Evolutionary conservation across 1,140 invertebrate species (phyloP), one percentile per base, ranked within the genome.

Genomic region (Capitella teleta): DNA sequence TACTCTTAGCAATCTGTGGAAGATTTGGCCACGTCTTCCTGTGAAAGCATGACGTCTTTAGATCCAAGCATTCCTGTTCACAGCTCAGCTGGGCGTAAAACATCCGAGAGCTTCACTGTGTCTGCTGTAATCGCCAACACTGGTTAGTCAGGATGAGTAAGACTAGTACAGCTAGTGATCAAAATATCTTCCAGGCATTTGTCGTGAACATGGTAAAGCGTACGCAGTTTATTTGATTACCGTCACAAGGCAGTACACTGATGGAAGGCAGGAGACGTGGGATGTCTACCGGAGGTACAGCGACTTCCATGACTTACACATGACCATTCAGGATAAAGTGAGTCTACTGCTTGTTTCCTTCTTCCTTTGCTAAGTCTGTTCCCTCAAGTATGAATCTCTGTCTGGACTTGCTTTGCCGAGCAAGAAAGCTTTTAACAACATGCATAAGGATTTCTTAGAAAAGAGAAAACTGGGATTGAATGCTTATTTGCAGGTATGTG

Each of bases 381-480:
- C 10, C 16, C 32, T 34, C 32, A 16, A 86, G 80, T 93, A 82
- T 78, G 81, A 83, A 43, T 82, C 86, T 66, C 65, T 94, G 2
- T 77, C 78, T 3, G 84, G 82, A 58, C 70, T 94, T 21, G 76
- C 80, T 21, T 91, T 96, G 63, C 91, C 91, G 12, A 86, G 83
- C 0, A 96, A 96, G 69, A 92, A 91, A 62, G 83, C 90, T 16
- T 88, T 95, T 62, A 89, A 93, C 57, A 95, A 94, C 66, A 86
- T 88, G 66, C 89, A 88, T 48, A 74, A 86, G 40, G 75, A 81
- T 5, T 89, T 95, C 36, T 66, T 96, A 36, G 89, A 95, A 65
- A 83, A 81, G 59, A 75, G 91, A 26, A 89, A 87, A 77, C 77
- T 81, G 49, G 84, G 86, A 74, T 68, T 95, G 4, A 89, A 92